phyloP scores from a whole-genome alignment of 2,888 invertebrate genomes.

The Latrodectus elegans region DNA sequence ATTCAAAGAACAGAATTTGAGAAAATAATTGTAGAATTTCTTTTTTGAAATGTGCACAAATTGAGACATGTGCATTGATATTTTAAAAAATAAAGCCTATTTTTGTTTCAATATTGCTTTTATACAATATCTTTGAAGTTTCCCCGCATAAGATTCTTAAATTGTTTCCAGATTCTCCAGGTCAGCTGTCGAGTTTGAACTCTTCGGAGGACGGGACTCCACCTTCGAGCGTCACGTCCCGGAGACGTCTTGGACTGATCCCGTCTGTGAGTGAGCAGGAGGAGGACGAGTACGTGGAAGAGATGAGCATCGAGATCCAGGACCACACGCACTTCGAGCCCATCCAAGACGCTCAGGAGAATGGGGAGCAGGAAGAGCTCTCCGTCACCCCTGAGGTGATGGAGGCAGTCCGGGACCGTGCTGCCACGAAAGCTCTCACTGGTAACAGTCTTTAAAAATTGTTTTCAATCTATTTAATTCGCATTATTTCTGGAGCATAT shows the following conservation, averaged over 20 bases:
- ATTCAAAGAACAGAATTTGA: too few relatives aligned
- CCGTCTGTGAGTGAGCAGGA: slow-evolving; percentile 64
- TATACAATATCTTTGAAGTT: too few relatives aligned
- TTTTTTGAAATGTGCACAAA: too few relatives aligned
- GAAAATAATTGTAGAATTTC: too few relatives aligned
- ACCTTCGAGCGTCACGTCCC: slow-evolving; percentile 15
- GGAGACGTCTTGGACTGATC: slow-evolving; percentile 40
- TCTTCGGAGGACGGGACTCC: slow-evolving; percentile 55
- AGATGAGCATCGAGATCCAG: slow-evolving; percentile 51
- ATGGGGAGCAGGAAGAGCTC: slow-evolving; percentile 41
- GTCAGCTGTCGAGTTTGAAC: slow-evolving; percentile 48
- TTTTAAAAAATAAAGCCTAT: too few relatives aligned
- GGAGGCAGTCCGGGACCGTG: slow-evolving; percentile 23
- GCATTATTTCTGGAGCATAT: too few relatives aligned
- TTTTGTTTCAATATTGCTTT: too few relatives aligned
- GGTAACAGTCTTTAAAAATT: not conserved
- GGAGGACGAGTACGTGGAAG: slow-evolving; percentile 49
- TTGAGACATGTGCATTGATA: too few relatives aligned
- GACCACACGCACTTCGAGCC: slow-evolving; percentile 62
- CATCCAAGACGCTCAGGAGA: slow-evolving; percentile 17
- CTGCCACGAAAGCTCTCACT: slow-evolving; percentile 39
- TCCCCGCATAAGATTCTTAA: too few relatives aligned
- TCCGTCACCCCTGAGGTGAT: slow-evolving; percentile 30
- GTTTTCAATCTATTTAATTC: too few relatives aligned
- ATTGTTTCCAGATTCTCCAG: slow-evolving; percentile 32